Base-by-base conservation (phyloP, 2,888 invertebrate species). In the Leptopilina drosophilae region DNA sequence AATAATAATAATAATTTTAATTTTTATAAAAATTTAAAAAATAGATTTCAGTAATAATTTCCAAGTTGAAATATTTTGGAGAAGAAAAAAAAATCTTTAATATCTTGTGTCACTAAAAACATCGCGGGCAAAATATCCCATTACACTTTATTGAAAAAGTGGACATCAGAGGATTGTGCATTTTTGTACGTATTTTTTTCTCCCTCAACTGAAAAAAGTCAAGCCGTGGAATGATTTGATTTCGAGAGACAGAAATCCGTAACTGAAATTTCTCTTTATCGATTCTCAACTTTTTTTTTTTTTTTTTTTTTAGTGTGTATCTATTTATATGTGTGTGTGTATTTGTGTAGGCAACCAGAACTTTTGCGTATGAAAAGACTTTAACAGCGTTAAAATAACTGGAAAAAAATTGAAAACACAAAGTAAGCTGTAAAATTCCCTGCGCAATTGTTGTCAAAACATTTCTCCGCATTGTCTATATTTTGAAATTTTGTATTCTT, bases 151-250 rank as follows among this genome's bases (percentile, higher is more conserved):
- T 73, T 56, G 53, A 49, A 33, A 56, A 9, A 56, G 69, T 53
- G 33, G 15, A 49, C 12, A 53, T 15, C 42, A 40, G 66, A 49
- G 69, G 49, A 53, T 73, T 33, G n/a, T 73, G 26, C 69, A 33
- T 73, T 73, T 73, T 56, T 56, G 33, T 73, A 5, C 53, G 56
- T 56, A 56, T 73, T 73, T 73, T 73, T 14, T 53, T 26, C n/a
- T 33, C 56, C 33, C n/a, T 33, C 56, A 12, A 26, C 4, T 26
- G 49, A 69, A 73, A 56, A 53, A 42, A 7, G 33, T 33, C 33
- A 73, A 33, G 33, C 53, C 20, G 26, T n/a, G 42, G 26, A 53
- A 73, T 73, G 53, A 56, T 73, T 73, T 56, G 69, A 73, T 53
- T 73, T 73, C 33, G 69, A 73, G 33, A 73, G 42, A 42, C 8